Conservation (phyloP, 2,888 invertebrate species). For the Lagria hirta region DNA sequence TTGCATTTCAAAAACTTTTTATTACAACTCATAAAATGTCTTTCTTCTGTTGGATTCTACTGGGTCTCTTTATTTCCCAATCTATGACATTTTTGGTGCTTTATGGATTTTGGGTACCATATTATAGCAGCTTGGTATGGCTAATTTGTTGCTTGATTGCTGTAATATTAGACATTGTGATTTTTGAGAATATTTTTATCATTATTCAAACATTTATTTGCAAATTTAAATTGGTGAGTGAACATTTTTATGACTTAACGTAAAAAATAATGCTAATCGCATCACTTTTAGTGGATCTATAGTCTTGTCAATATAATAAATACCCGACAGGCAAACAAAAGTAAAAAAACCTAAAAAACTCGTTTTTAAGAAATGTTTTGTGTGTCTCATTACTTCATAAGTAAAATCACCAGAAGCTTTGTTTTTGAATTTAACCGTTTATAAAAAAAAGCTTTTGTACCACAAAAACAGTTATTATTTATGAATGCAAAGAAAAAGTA, state of each 20-base stretch:
- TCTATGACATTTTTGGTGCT: conserved; percentile 29
- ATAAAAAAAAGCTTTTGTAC: no score
- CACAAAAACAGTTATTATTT: no score
- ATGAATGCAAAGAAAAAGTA: no score
- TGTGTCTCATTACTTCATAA: no score
- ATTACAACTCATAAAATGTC: conserved; percentile 1
- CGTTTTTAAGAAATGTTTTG: neutral
- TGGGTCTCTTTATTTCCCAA: conserved; percentile 17
- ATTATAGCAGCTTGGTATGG: conserved; percentile 37
- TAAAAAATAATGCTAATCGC: no score
- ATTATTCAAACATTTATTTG: conserved; percentile 7
- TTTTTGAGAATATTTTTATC: conserved; percentile 34
- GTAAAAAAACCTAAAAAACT: neutral
- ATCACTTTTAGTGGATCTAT: no score
- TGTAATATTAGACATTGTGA: conserved; percentile 30
- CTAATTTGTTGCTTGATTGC: conserved; percentile 28
- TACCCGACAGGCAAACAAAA: neutral
- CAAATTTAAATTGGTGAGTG: conserved; percentile 10
- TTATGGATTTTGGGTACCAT: conserved; percentile 40
- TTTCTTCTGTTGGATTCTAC: conserved; percentile 8
- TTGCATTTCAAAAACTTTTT: neutral
- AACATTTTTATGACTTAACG: neutral
- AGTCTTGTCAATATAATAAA: neutral
- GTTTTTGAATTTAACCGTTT: no score
- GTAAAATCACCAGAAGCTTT: no score